phyloP scores from a whole-genome alignment of 1,140 invertebrate species.

The Neodiprion virginianus region DNA sequence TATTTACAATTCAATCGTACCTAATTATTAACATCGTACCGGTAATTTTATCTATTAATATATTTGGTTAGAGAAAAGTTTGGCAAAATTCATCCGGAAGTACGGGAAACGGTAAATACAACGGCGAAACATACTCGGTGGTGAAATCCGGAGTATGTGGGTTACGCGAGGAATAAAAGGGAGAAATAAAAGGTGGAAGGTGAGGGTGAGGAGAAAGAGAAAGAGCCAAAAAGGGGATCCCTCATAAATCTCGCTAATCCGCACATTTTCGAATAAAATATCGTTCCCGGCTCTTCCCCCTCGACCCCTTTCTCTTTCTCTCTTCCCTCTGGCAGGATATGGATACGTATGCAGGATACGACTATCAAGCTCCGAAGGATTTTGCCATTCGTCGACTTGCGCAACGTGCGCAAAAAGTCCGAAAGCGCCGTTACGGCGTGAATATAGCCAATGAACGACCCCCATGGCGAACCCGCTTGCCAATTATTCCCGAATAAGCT shows the following conservation, averaged over 20 bases:
- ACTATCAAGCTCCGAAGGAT: conserved; percentile 3
- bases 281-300: conserved; percentile 11
- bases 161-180: background rate
- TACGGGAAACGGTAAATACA: too few relatives aligned
- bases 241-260: conserved; percentile 44
- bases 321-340: background rate
- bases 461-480: background rate
- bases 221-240: conserved; percentile 23
- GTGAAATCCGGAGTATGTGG: background rate
- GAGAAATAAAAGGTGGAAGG: conserved; percentile 18
- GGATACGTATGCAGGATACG: conserved; percentile 9
- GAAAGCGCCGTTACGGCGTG: background rate
- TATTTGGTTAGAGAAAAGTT: too few relatives aligned
- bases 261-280: conserved; percentile 41
- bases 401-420: background rate
- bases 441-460: background rate
- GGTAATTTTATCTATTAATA: too few relatives aligned
- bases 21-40: too few relatives aligned
- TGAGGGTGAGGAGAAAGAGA: conserved; percentile 17
- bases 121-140: too few relatives aligned
- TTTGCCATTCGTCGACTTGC: conserved; percentile 1
- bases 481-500: background rate
- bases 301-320: background rate
- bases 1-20: too few relatives aligned
- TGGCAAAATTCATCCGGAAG: too few relatives aligned